These are phyloP conservation scores for Terebella lapidaria DNA, from an alignment of 2,888 invertebrate species.

Conservation along the genomic window DNA sequence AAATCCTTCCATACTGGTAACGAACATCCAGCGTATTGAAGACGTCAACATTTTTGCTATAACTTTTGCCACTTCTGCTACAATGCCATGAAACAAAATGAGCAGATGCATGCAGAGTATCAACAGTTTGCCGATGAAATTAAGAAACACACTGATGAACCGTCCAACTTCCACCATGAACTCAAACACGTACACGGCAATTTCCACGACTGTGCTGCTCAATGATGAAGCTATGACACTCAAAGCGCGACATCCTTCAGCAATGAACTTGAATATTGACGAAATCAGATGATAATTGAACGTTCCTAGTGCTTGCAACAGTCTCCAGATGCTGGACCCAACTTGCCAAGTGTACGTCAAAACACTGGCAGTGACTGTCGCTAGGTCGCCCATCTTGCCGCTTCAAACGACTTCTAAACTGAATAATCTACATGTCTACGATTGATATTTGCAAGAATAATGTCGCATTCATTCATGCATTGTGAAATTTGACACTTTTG, in stretches of 20 bases:
- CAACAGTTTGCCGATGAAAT: neutral
- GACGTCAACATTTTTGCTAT: neutral
- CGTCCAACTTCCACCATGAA: neutral
- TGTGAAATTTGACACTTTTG: no score
- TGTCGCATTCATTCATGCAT: no score
- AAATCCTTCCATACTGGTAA: neutral
- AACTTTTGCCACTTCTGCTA: neutral
- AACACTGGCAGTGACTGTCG: no score
- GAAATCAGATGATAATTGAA: neutral
- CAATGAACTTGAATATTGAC: neutral
- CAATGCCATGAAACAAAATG: neutral
- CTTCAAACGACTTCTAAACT: no score
- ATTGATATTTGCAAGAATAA: no score
- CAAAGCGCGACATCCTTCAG: neutral
- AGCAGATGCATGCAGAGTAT: neutral
- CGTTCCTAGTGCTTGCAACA: neutral
- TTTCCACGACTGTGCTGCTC: neutral
- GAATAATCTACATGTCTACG: no score
- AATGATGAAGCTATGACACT: neutral
- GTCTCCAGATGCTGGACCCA: neutral
- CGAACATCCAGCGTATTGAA: neutral
- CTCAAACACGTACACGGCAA: neutral
- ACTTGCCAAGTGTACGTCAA: neutral
- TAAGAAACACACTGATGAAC: neutral
- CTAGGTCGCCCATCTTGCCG: no score